Conservation (phyloP, 2,888 invertebrate species). For the Exocentrus adspersus region DNA sequence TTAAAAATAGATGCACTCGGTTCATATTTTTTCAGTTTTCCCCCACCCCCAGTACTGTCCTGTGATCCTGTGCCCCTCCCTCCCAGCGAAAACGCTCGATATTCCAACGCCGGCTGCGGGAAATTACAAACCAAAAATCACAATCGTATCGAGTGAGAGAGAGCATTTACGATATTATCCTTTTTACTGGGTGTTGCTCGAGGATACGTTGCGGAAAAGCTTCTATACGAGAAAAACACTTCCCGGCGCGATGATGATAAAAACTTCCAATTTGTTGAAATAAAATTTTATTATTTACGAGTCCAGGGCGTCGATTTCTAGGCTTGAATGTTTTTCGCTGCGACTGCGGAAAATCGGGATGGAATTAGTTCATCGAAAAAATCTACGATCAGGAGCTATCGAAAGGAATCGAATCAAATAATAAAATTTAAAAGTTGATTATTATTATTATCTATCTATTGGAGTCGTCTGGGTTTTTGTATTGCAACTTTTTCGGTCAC, state of each 20-base stretch:
- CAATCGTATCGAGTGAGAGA: slow-evolving; percentile 41
- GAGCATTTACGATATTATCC: slow-evolving; percentile 38
- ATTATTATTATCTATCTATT: too few relatives aligned
- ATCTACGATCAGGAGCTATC: too few relatives aligned
- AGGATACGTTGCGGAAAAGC: slow-evolving; percentile 12
- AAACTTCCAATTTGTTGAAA: slow-evolving; percentile 12
- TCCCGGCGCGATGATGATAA: not conserved
- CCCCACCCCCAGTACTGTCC: not conserved
- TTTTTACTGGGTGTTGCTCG: slow-evolving; percentile 31
- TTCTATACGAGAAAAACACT: slow-evolving; percentile 4
- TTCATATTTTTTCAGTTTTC: too few relatives aligned
- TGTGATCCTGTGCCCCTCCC: slow-evolving; percentile 10
- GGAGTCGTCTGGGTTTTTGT: too few relatives aligned
- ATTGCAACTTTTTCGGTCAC: too few relatives aligned
- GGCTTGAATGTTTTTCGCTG: not conserved
- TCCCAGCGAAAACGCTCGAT: slow-evolving; percentile 21
- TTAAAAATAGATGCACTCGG: too few relatives aligned
- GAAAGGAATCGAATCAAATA: too few relatives aligned
- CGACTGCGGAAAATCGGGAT: not conserved
- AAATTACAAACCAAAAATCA: slow-evolving; percentile 46
- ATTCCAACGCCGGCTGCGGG: slow-evolving; percentile 39
- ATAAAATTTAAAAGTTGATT: too few relatives aligned
- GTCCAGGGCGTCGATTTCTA: not conserved
- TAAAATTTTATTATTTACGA: slow-evolving; percentile 1
- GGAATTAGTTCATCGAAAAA: too few relatives aligned